A percentile compares a stretch with the other conserved stretches of the same genome.
These are phyloP conservation scores for Drosophila birchii DNA, from an alignment of 2,888 invertebrate species.

Conservation along the genomic window DNA sequence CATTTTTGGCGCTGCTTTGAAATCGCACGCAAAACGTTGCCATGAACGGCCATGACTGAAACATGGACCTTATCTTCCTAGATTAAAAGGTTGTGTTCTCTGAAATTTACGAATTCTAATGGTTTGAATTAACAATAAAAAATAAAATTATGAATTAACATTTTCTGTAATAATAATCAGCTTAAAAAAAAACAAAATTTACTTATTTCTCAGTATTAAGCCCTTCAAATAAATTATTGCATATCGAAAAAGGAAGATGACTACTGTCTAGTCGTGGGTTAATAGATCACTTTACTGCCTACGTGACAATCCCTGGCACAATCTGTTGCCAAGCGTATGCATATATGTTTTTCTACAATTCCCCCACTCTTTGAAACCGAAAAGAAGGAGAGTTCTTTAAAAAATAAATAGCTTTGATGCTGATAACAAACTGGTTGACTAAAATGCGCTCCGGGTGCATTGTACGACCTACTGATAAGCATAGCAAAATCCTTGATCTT, in stretches of 20 bases:
- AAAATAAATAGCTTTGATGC: slow-evolving; percentile 37
- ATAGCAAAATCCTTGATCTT: slow-evolving; percentile 78
- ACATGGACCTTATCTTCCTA: slow-evolving; percentile 56
- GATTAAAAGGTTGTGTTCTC: background rate
- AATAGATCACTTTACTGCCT: slow-evolving; percentile 16
- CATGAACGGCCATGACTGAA: slow-evolving; percentile 70
- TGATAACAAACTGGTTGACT: slow-evolving; percentile 77
- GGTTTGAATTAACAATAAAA: background rate
- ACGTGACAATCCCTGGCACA: slow-evolving; percentile 18
- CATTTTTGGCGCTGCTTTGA: slow-evolving; percentile 49
- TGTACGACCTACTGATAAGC: slow-evolving; percentile 77
- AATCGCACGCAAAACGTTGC: slow-evolving; percentile 46
- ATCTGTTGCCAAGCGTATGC: slow-evolving; percentile 37
- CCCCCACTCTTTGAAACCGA: slow-evolving; percentile 55
- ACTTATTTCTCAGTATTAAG: background rate
- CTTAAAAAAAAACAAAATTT: background rate
- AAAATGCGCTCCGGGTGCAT: slow-evolving; percentile 76
- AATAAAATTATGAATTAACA: background rate
- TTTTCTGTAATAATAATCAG: background rate
- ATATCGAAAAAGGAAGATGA: background rate
- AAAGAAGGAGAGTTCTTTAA: slow-evolving; percentile 41
- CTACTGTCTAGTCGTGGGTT: slow-evolving; percentile 13
- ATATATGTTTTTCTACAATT: slow-evolving; percentile 2
- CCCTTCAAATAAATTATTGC: background rate
- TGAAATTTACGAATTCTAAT: background rate